These are phyloP conservation scores for Macrosiphum euphorbiae DNA, from an alignment of 2,888 invertebrate genomes.

Conservation along the genomic window DNA sequence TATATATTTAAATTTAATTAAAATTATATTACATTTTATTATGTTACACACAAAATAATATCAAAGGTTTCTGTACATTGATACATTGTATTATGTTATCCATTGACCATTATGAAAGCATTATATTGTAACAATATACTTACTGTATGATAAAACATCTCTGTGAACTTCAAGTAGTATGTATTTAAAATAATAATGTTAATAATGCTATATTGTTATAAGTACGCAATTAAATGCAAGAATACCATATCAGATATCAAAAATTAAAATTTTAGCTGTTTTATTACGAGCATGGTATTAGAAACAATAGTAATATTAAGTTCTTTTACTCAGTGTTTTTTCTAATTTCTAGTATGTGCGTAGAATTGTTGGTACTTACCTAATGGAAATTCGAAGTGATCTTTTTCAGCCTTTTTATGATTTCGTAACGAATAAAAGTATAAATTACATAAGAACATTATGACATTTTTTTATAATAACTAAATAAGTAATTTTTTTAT, in stretches of 20 bases:
- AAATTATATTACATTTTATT: not conserved
- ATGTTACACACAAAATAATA: not conserved
- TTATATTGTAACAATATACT: not conserved
- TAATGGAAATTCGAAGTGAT: not conserved
- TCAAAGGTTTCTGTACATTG: not conserved
- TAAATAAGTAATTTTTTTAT: not conserved
- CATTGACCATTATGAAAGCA: not conserved
- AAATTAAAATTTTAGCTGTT: not conserved
- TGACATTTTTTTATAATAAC: not conserved
- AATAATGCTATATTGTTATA: not conserved
- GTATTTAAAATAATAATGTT: not conserved
- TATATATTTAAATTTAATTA: not conserved
- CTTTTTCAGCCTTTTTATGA: not conserved
- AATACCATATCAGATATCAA: not conserved
- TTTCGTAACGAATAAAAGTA: not conserved
- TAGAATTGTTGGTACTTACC: not conserved
- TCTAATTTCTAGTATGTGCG: not conserved
- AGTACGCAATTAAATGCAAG: not conserved
- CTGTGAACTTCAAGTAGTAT: not conserved
- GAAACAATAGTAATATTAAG: not conserved
- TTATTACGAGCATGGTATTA: not conserved
- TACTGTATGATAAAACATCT: not conserved
- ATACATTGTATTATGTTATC: not conserved
- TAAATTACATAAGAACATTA: not conserved
- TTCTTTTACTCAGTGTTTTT: not conserved